phyloP scores from a whole-genome alignment of 35 echinoderm and acorn worm species.

The Holothuria glaberrima region DNA sequence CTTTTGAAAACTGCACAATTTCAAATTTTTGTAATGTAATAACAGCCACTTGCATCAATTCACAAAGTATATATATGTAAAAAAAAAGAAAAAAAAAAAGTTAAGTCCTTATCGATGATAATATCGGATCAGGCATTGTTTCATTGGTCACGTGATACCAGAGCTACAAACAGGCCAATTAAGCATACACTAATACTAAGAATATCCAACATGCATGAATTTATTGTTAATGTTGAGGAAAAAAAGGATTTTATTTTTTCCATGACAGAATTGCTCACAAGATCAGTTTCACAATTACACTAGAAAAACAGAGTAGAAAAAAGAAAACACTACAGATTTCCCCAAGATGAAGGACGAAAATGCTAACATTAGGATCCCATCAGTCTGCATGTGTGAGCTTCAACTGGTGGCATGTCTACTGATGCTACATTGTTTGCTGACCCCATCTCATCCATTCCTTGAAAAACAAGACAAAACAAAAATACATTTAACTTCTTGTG shows the following conservation, averaged over 20 bases:
- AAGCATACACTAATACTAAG: not conserved
- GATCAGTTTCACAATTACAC: conserved; percentile 27
- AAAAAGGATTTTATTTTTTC: too few relatives aligned
- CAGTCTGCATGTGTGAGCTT: conserved; percentile 39
- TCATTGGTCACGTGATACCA: too few relatives aligned
- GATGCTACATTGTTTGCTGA: conserved; percentile 46
- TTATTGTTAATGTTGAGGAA: not conserved
- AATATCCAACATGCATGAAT: conserved; percentile 49
- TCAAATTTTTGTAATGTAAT: too few relatives aligned
- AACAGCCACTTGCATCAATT: too few relatives aligned
- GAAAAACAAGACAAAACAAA: not conserved
- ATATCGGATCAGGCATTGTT: too few relatives aligned
- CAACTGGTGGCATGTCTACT: conserved; percentile 15
- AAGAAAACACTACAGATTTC: conserved; percentile 4
- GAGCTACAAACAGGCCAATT: too few relatives aligned
- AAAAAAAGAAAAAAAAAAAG: too few relatives aligned
- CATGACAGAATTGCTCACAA: not conserved
- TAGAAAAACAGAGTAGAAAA: conserved; percentile 19
- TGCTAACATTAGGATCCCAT: conserved; percentile 3
- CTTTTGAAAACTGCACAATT: too few relatives aligned
- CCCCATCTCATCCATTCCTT: conserved; percentile 51
- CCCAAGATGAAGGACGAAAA: not conserved
- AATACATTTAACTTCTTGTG: too few relatives aligned
- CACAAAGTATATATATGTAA: too few relatives aligned
- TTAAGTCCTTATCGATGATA: too few relatives aligned